Percentiles rank a stretch among this genome's conserved stretches.
Evolutionary conservation across 1,140 invertebrate genomes (phyloP).

Genomic region (Meloidogyne exigua): DNA sequence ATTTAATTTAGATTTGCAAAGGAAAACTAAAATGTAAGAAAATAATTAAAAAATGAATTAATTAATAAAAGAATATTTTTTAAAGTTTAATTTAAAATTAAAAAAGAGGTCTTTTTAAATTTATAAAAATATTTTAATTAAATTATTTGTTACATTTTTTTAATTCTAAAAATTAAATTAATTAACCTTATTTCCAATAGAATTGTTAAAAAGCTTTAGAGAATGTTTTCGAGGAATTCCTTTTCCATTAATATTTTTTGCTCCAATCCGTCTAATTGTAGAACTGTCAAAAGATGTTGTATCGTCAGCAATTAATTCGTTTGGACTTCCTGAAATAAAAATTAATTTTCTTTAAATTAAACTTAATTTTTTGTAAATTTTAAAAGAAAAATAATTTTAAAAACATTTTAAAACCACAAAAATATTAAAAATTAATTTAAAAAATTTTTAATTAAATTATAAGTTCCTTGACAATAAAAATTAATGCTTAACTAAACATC

Average conservation of each 20-base stretch:
- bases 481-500: background rate
- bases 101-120: too few species aligned
- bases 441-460: background rate
- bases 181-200: slow-evolving; percentile 33
- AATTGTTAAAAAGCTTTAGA: slow-evolving; percentile 57
- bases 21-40: background rate
- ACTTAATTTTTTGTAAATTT: slow-evolving; percentile 22
- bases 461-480: too few species aligned
- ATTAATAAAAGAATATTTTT: too few species aligned
- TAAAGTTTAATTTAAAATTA: too few species aligned
- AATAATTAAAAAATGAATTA: too few species aligned
- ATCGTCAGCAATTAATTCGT: slow-evolving; percentile 22
- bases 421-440: background rate
- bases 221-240: slow-evolving; percentile 55
- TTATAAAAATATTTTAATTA: too few species aligned
- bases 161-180: too few species aligned
- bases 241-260: slow-evolving; percentile 44
- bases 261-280: slow-evolving; percentile 38
- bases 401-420: background rate
- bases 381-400: background rate
- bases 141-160: too few species aligned
- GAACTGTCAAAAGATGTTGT: slow-evolving; percentile 23
- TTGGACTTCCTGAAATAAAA: slow-evolving; percentile 27
- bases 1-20: background rate
- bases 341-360: background rate